A percentile compares a stretch with the other conserved stretches of the same genome.
Conservation (phyloP, 2,113 vertebrate species). For the Sinocyclocheilus anophthalmus region DNA sequence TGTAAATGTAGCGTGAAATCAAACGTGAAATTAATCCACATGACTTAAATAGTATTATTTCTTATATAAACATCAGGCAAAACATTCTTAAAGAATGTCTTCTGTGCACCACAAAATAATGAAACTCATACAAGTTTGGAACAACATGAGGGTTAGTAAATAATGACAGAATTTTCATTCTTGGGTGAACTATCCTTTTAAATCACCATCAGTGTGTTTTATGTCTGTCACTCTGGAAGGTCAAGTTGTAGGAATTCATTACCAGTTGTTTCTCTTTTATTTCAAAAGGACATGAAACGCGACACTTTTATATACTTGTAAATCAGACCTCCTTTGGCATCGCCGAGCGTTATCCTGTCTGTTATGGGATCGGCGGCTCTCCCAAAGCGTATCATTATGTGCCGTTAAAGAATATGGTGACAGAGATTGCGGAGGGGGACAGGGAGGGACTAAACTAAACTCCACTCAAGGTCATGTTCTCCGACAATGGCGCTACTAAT, state of each 20-base stretch:
- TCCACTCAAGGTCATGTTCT: constrained; percentile 80
- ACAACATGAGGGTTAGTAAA: background rate
- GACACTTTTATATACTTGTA: constrained; percentile 40
- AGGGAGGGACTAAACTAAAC: constrained; percentile 62
- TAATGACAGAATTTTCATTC: no score
- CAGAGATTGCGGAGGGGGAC: constrained; percentile 52
- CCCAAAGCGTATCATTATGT: constrained; percentile 67
- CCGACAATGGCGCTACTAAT: constrained; percentile 77
- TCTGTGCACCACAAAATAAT: background rate
- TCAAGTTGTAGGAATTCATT: constrained; percentile 36
- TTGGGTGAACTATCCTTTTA: background rate
- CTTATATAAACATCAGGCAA: background rate
- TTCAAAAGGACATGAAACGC: constrained; percentile 27
- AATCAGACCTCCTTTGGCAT: constrained; percentile 41
- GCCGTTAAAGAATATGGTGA: constrained; percentile 69
- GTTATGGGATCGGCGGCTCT: constrained; percentile 64
- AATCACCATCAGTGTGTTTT: constrained; percentile 15
- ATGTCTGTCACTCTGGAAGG: constrained; percentile 37
- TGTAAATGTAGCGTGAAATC: background rate
- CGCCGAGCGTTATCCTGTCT: constrained; percentile 54
- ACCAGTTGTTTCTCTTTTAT: constrained; percentile 32
- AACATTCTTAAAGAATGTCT: background rate
- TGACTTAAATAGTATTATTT: background rate
- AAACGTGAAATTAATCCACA: background rate
- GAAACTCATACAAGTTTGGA: background rate